phyloP scores from a whole-genome alignment of 2,888 invertebrate genomes.

The Thysanoteuthis rhombus region DNA sequence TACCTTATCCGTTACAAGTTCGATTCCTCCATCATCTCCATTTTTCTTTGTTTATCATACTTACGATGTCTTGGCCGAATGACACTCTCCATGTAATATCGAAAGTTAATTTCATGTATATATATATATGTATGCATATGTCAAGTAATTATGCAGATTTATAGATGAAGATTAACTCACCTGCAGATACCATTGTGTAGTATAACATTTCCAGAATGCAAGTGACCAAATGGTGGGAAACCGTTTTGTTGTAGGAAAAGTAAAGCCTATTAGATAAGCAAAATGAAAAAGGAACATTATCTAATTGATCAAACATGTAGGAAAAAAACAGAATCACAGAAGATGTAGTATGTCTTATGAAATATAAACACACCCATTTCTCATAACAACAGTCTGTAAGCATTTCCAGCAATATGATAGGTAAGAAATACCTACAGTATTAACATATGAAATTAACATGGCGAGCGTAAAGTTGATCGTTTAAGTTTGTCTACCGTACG shows the following conservation, averaged over 20 bases:
- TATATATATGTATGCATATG: not conserved
- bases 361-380: not conserved
- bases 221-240: constrained; percentile 85
- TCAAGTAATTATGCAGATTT: not conserved
- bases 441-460: too few species aligned
- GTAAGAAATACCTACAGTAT: too few species aligned
- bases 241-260: constrained; percentile 80
- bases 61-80: too few species aligned
- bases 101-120: too few species aligned
- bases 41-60: too few species aligned
- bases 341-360: not conserved
- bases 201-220: constrained; percentile 90
- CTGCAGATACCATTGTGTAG: constrained; percentile 91
- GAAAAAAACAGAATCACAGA: not conserved
- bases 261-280: constrained; percentile 45
- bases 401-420: too few species aligned
- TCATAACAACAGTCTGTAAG: too few species aligned
- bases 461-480: too few species aligned
- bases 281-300: not conserved
- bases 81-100: too few species aligned
- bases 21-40: too few species aligned
- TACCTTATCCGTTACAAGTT: too few species aligned
- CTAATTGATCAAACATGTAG: not conserved
- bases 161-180: constrained; percentile 68
- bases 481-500: too few species aligned